Base-by-base conservation (phyloP, 2,888 invertebrate species). In the Plutella xylostella region DNA sequence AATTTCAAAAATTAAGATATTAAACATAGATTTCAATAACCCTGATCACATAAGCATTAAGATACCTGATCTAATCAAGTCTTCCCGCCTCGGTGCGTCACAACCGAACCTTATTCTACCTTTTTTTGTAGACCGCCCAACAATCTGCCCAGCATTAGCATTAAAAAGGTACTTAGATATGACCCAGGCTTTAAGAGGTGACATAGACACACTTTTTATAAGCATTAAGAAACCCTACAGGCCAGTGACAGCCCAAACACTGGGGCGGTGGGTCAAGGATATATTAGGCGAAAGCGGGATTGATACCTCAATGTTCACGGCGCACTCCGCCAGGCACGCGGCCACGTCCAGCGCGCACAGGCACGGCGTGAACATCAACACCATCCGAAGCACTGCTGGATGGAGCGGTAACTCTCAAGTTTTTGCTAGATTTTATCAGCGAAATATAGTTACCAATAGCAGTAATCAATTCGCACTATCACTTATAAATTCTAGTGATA, bases 111-210 rank as follows among this genome's bases (percentile, higher is more conserved):
- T 45, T 11, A 12, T 22, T n/a, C 17, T 45, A 5, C 45, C 45
- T 5, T 45, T 19, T 19, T 45, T 40, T 30, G 11, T 9, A 7
- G n/a, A 41, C 4, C 42, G 18, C 14, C 48, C 30, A 15, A 38
- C 45, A 18, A 50, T 52, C 17, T 52, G 50, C 35, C 52, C 52
- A 18, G 52, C 48, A 21, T 28, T 31, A 0, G 15, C 39, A 18
- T 43, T 52, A 3, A n/a, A 18, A 11, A 18, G 19, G 17, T 45
- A 45, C 30, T 20, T 45, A 19, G 34, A 40, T 17, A 40, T 22
- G 15, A 45, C 45, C 14, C 4, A 15, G 11, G 17, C 12, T 15
- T 28, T 41, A n/a, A 17, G 45, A 11, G 2, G 28, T n/a, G n/a
- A n/a, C 7, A 5, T 18, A n/a, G 25, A 15, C n/a, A 25, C 11